Evolutionary conservation across 1,140 invertebrate species (phyloP).

Genomic region (Atta texana): DNA sequence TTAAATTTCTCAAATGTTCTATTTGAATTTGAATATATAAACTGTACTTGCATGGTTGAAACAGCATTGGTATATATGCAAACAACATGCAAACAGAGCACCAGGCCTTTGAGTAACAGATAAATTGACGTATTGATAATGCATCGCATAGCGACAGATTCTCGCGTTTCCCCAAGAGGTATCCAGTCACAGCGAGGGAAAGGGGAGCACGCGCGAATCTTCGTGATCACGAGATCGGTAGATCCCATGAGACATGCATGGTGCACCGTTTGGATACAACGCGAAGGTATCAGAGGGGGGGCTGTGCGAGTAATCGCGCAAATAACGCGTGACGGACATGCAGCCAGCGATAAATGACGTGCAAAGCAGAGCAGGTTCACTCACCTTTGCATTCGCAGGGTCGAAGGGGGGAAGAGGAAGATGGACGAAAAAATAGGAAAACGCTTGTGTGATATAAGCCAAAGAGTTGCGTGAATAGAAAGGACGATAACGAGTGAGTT

Average conservation of each 20-base stretch:
- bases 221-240: not conserved
- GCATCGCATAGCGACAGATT: not conserved
- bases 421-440: not conserved
- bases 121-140: conserved; percentile 34
- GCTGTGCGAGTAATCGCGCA: not conserved
- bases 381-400: conserved; percentile 61
- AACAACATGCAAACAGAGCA: not conserved
- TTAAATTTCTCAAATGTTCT: not conserved
- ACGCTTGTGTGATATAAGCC: conserved; percentile 10
- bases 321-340: conserved; percentile 42
- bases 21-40: not conserved
- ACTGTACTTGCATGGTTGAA: not conserved
- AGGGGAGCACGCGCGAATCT: not conserved
- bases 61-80: not conserved
- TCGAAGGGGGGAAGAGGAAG: not conserved
- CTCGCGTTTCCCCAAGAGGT: not conserved
- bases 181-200: not conserved
- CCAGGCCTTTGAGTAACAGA: too few species aligned
- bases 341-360: conserved; percentile 60
- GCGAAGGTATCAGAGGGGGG: not conserved
- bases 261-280: not conserved
- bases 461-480: not conserved
- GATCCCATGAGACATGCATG: not conserved
- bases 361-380: conserved; percentile 57
- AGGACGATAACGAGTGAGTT: conserved; percentile 6